Evolutionary conservation across 2,113 vertebrate genomes (phyloP).

Genomic region (Nerophis ophidion): DNA sequence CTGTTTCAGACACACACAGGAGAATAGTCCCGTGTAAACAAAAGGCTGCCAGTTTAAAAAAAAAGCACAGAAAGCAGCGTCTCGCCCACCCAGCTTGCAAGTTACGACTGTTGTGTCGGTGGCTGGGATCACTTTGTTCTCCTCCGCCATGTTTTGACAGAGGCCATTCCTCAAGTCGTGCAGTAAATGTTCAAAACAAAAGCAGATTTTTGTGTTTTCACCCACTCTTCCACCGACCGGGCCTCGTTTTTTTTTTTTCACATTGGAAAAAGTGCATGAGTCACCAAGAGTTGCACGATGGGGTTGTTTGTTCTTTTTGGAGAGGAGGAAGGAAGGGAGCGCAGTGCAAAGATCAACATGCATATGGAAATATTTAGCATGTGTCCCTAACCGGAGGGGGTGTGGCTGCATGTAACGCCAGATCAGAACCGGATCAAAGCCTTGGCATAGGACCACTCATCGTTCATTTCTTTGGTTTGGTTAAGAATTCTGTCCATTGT

Average conservation of each 20-base stretch:
- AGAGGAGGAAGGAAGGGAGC: slow-evolving; percentile 17
- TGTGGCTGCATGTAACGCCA: slow-evolving; percentile 44
- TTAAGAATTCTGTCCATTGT: neutral
- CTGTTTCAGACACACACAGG: neutral
- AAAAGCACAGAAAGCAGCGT: slow-evolving; percentile 24
- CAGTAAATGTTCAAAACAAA: slow-evolving; percentile 19
- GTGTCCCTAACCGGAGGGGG: slow-evolving; percentile 26
- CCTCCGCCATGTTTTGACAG: slow-evolving; percentile 33
- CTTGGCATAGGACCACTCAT: slow-evolving; percentile 32
- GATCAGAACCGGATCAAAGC: slow-evolving; percentile 70
- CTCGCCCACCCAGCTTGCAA: slow-evolving; percentile 53
- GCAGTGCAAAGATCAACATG: slow-evolving; percentile 37
- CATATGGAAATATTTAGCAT: slow-evolving; percentile 64
- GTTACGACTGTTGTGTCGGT: slow-evolving; percentile 36
- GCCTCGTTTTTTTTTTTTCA: slow-evolving; percentile 45
- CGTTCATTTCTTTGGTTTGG: neutral
- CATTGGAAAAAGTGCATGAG: slow-evolving; percentile 49
- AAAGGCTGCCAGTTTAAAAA: slow-evolving; percentile 40
- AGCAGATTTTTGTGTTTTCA: slow-evolving; percentile 35
- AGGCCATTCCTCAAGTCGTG: slow-evolving; percentile 27
- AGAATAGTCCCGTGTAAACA: slow-evolving; percentile 32
- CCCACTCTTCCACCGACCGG: slow-evolving; percentile 32
- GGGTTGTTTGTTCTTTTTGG: slow-evolving; percentile 43
- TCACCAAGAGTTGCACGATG: slow-evolving; percentile 50
- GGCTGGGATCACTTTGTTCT: slow-evolving; percentile 32